Base-by-base conservation (phyloP, 2,797 vertebrate species). In the Selene dorsalis region DNA sequence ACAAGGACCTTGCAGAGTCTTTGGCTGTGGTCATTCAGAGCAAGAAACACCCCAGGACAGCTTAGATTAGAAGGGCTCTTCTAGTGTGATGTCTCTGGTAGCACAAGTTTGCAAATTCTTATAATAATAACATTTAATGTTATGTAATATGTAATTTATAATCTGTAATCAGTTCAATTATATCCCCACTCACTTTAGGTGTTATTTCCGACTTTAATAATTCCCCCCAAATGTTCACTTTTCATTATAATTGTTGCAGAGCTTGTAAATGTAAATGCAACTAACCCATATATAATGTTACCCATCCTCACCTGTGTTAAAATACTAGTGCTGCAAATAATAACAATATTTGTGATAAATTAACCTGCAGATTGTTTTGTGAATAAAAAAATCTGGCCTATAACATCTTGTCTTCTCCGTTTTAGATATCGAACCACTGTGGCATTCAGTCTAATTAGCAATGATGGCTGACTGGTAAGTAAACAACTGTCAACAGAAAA, bases 61-160 rank as follows among this genome's bases (percentile, higher is more conserved):
- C 13, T 72, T 53, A 30, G 41, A 77, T 73, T 67, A 68, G 28
- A 77, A 26, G 76, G 45, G 16, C 58, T 24, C 55, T 58, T 56
- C 30, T 61, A 57, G 24, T 50, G 55, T 0, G 53, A 71, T 20
- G 1, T 58, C 30, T 64, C 24, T 7, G 18, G 1, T 41, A 73
- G 53, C 17, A 0, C 0, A 70, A 22, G 38, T 45, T 18, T 39
- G 53, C 17, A 65, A 41, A 63, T 60, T 75, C 1, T 69, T 17
- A 73, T 55, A 39, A 76, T 35, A 35, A 35, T 35, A 35, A 35
- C 32, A 35, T 6, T 35, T 35, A 35, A 35, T 35, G 6, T 30
- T 35, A 35, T 35, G 6, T 6, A 8, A 70, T 73, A 67, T 73
- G 52, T 65, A 47, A 78, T 24, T 48, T 39, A 35, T 70, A 20